phyloP scores from a whole-genome alignment of 2,888 invertebrate species.

The Aromia moschata region DNA sequence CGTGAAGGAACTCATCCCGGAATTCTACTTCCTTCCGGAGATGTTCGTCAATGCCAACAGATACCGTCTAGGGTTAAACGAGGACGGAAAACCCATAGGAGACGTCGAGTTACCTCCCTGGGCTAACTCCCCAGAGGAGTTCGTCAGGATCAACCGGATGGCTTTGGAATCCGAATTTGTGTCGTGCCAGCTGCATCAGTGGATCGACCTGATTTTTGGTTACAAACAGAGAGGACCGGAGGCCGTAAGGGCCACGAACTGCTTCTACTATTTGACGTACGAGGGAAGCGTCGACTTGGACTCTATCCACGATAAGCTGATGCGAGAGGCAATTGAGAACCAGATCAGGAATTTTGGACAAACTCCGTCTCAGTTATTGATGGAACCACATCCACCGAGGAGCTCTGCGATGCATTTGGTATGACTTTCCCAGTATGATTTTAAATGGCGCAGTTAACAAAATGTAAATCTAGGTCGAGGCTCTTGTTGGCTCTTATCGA shows the following conservation, averaged over 20 bases:
- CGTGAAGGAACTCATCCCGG: constrained; percentile 99
- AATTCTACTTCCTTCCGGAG: constrained; percentile 98
- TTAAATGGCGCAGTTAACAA: too few species aligned
- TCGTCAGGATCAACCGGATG: constrained; percentile 97
- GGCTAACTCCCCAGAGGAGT: constrained; percentile 98
- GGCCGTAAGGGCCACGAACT: constrained; percentile 96
- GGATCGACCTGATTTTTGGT: constrained; percentile 99
- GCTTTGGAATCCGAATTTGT: constrained; percentile 99
- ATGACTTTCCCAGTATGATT: too few species aligned
- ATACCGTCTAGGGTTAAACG: constrained; percentile 88
- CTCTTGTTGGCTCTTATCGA: too few species aligned
- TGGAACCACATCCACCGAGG: constrained; percentile 98
- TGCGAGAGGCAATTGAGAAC: constrained; percentile 93
- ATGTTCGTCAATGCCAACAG: constrained; percentile 92
- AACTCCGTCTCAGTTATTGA: constrained; percentile 95
- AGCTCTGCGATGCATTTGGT: constrained; percentile 95
- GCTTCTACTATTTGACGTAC: constrained; percentile 99
- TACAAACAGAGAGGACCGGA: constrained; percentile 99
- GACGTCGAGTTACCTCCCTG: constrained; percentile 96
- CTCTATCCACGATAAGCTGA: constrained; percentile 86
- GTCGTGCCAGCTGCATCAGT: constrained; percentile 98
- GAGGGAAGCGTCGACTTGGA: constrained; percentile 97
- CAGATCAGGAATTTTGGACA: constrained; percentile 99
- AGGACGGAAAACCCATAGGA: constrained; percentile 79
- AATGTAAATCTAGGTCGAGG: too few species aligned